These are phyloP conservation scores for Balaeniceps rex DNA, from an alignment of 2,113 vertebrate species.

Conservation along the genomic window DNA sequence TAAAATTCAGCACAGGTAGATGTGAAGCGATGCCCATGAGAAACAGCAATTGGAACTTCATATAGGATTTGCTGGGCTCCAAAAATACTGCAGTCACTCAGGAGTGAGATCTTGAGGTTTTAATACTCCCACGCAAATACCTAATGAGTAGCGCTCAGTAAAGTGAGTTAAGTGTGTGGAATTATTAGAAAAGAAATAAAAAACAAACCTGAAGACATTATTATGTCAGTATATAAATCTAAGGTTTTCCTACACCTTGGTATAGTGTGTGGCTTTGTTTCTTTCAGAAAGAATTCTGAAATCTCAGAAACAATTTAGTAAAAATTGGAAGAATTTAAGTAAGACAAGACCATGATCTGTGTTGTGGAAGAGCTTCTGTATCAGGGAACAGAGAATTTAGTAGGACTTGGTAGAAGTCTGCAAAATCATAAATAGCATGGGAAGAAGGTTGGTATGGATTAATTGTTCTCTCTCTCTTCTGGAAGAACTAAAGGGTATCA, in stretches of 20 bases:
- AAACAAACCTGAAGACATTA: neutral
- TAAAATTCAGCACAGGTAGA: neutral
- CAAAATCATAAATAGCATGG: neutral
- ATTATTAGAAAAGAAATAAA: neutral
- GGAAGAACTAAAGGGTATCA: neutral
- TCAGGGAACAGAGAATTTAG: neutral
- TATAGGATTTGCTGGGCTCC: neutral
- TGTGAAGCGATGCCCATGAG: neutral
- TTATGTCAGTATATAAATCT: neutral
- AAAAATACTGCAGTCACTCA: neutral
- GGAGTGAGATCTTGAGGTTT: neutral
- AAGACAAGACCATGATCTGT: neutral
- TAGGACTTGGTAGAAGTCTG: neutral
- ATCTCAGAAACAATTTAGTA: neutral
- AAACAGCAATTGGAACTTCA: neutral
- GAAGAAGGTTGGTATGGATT: neutral
- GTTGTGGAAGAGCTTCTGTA: neutral
- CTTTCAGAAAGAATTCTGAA: neutral
- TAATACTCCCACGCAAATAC: neutral
- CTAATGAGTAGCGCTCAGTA: neutral
- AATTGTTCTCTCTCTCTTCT: neutral
- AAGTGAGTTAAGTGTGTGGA: neutral
- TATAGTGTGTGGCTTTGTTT: neutral
- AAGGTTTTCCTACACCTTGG: neutral
- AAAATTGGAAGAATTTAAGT: neutral